Evolutionary conservation across 2,113 vertebrate species (phyloP), one percentile per base, ranked within the genome.

Genomic region (Phalacrocorax carbo): DNA sequence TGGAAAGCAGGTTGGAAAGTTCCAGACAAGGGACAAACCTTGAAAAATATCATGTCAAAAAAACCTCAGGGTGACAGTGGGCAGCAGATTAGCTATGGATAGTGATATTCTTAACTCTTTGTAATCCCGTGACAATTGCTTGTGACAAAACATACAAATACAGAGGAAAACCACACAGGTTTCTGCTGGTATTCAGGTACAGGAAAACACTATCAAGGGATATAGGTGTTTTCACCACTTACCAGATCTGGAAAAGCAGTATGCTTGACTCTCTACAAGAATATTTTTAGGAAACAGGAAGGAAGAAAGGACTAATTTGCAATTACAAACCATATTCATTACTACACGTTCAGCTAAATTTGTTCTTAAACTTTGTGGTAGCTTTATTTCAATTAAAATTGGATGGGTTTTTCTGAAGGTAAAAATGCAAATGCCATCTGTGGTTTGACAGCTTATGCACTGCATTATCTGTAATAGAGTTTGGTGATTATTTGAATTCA

Each of bases 401-500:
- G 4, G 10, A 57, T 80, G 18, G 2, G 5, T 76, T 69, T 62
- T 81, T 82, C 60, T 92, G 51, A 70, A 77, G 48, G 18, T 51
- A 73, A 86, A 96, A 90, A 82, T 81, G 62, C 25, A 91, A 88
- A 93, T 52, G 11, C 32, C 34, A 23, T 32, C 46, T 86, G 46
- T 58, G 66, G 3, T 65, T 93, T 91, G 36, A 46, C 36, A 61
- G 58, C 51, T 77, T 90, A 66, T 46, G 18, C n/a, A 60, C 23
- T 81, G 29, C 34, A 51, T 61, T 93, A 19, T 66, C 52, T 73
- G 51, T 66, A 87, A 72, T 22, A 79, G 15, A 4, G 0, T 80
- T 82, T 82, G 46, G 61, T 79, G 84, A 62, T 91, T 71, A 78
- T 77, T 95, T 93, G 83, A 71, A 88, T 88, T 80, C 51, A 86